Base-by-base conservation (phyloP, 1,140 invertebrate species). In the Meloidogyne floridensis region DNA sequence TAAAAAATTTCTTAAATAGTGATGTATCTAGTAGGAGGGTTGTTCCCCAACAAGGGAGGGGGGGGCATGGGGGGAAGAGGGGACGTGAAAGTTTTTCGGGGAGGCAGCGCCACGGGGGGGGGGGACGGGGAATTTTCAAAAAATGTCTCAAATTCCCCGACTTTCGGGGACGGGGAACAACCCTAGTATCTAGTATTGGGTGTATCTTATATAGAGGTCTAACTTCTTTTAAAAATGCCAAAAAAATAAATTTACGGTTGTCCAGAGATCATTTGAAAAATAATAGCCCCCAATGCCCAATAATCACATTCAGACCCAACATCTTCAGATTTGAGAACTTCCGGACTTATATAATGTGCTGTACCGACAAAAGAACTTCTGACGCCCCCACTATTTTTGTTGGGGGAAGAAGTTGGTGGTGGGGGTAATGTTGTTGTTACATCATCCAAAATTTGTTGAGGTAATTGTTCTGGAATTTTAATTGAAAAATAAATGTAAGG, bases 261-360 rank as follows among this genome's bases (percentile, higher is more conserved):
- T 5, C 96, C 96, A 9, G 95, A 93, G 42, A 98, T 93, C 94
- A 99, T 96, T 92, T 99, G 97, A 91, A 96, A 99, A 71, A 99
- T 92, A 81, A 99, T 97, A 91, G 96, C 98, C 6, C 96, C 98
- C 51, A 98, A 92, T 0, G 97, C 97, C 97, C 97, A 99, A n/a
- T 98, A 91, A 91, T 85, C 86, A 80, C 87, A 77, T 80, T 85
- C 84, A 53, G 83, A 74, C 5, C 84, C 86, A 51, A 75, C 81
- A 56, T 53, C 59, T 47, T 83, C 82, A 91, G 90, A 73, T 11
- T 72, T 69, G 8, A 81, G 42, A 13, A 90, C 91, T 81, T 87
- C 89, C 18, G 93, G 94, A 20, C 77, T 82, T 5, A 99, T 96
- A 91, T 98, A 99, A 90, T 99, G 96, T 0, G 97, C 96, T 15